Evolutionary conservation across 2,888 invertebrate genomes (phyloP).

Genomic region (Trissonchulus latispiculum): DNA sequence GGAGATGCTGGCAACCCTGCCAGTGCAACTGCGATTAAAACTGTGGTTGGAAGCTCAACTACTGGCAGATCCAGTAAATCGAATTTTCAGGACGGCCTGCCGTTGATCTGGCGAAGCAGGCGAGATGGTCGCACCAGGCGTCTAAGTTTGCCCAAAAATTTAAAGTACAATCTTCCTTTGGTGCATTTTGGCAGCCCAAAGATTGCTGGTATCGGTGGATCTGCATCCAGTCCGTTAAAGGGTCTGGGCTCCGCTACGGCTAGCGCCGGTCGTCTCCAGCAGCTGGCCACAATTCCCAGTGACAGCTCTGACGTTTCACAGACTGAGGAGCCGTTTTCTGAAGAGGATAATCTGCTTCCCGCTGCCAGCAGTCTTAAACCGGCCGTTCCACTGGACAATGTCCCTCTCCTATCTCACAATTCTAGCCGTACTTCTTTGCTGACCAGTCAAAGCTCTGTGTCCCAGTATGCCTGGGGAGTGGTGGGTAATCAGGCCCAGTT

Average conservation of each 20-base stretch:
- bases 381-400: neutral
- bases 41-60: neutral
- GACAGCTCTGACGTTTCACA: no score
- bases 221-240: neutral
- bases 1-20: neutral
- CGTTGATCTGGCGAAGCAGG: neutral
- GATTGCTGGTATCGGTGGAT: no score
- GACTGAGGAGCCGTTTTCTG: neutral
- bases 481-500: slow-evolving; percentile 64
- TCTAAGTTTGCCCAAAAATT: slow-evolving; percentile 5
- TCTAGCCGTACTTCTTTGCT: slow-evolving; percentile 14
- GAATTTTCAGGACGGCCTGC: neutral
- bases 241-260: neutral
- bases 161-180: neutral
- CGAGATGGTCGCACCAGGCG: neutral
- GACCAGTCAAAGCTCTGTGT: neutral
- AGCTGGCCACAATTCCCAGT: no score
- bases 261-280: neutral
- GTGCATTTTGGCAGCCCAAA: neutral
- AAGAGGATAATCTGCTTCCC: no score
- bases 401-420: slow-evolving; percentile 6
- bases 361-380: no score
- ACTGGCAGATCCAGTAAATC: neutral
- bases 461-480: slow-evolving; percentile 22
- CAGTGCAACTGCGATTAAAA: neutral